Percentiles rank a stretch among this genome's conserved stretches.
Conservation (phyloP, 2,797 vertebrate species). For the Spondyliosoma cantharus region DNA sequence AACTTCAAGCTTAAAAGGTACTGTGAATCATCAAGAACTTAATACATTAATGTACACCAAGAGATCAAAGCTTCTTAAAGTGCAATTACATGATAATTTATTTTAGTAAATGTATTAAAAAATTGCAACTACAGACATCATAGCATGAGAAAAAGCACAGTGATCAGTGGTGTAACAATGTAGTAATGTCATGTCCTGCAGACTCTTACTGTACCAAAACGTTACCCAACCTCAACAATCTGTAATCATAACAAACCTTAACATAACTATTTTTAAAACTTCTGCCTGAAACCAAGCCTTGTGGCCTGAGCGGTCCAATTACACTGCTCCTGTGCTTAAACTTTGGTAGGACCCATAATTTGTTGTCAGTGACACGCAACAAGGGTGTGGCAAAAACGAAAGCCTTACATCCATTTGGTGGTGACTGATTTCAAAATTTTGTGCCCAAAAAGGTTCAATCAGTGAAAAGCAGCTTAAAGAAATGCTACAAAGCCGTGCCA, state of each 20-base stretch:
- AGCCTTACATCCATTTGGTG: slow-evolving; percentile 17
- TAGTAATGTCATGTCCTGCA: slow-evolving; percentile 7
- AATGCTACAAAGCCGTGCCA: not conserved
- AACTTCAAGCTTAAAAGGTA: slow-evolving; percentile 15
- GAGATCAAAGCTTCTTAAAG: slow-evolving; percentile 1
- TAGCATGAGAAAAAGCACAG: slow-evolving; percentile 2
- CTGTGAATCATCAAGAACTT: not conserved
- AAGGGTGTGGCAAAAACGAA: slow-evolving; percentile 30
- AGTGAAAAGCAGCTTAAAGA: slow-evolving; percentile 18
- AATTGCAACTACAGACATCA: not conserved
- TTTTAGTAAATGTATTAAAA: slow-evolving; percentile 9
- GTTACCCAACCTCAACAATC: slow-evolving; percentile 34
- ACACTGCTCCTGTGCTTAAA: slow-evolving; percentile 7
- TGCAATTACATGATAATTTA: not conserved
- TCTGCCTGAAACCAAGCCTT: slow-evolving; percentile 38
- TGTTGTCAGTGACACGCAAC: slow-evolving; percentile 21
- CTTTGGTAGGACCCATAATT: slow-evolving; percentile 38
- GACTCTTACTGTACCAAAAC: slow-evolving; percentile 27
- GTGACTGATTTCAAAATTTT: not conserved
- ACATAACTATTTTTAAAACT: slow-evolving; percentile 42
- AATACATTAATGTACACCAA: slow-evolving; percentile 1
- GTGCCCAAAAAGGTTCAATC: not conserved
- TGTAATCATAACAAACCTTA: slow-evolving; percentile 48
- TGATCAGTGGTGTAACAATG: slow-evolving; percentile 6
- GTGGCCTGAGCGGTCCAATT: slow-evolving; percentile 41